phyloP scores from a whole-genome alignment of 2,888 invertebrate genomes.

The Bombylius major region DNA sequence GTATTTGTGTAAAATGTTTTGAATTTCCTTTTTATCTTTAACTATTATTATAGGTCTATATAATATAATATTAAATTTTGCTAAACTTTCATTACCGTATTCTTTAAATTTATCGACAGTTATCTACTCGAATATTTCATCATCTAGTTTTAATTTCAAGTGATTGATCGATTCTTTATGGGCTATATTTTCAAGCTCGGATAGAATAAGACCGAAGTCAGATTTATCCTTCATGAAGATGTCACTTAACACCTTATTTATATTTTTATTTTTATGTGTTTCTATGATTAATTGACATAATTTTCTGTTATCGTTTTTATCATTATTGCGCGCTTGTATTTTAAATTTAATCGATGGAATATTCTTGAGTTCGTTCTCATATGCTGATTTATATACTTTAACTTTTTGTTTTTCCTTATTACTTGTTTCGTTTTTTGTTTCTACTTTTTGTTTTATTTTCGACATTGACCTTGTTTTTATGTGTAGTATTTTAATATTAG shows the following conservation, averaged over 20 bases:
- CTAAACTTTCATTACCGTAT: neutral
- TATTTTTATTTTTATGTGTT: no score
- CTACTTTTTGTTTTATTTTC: neutral
- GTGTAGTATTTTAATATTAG: neutral
- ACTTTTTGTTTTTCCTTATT: neutral
- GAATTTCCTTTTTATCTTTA: neutral
- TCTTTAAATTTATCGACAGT: neutral
- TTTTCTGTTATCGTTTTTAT: no score
- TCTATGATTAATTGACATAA: no score
- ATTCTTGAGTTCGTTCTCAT: no score
- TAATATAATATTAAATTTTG: neutral
- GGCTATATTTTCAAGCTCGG: no score
- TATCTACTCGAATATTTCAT: neutral
- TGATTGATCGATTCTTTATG: no score
- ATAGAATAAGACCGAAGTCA: no score
- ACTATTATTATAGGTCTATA: neutral
- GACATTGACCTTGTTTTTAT: neutral
- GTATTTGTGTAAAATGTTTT: neutral
- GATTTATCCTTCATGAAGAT: no score
- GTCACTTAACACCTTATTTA: no score
- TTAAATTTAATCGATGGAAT: no score
- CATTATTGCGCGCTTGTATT: no score
- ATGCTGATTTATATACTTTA: no score
- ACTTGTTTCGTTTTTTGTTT: neutral
- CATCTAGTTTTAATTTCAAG: neutral